These are phyloP conservation scores for Anthophora plumipes DNA, from an alignment of 2,888 invertebrate genomes.

Conservation along the genomic window DNA sequence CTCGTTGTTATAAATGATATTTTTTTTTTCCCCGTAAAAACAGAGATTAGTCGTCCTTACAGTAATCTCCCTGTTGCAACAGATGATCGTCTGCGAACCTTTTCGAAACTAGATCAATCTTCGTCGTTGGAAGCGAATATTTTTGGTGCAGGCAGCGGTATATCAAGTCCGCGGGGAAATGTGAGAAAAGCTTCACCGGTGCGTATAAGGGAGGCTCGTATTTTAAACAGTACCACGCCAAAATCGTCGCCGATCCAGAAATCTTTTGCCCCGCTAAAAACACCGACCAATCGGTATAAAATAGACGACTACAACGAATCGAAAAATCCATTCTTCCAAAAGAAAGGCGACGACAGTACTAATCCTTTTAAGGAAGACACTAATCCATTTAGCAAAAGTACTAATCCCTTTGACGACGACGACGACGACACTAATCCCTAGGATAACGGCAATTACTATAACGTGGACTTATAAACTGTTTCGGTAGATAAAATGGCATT, in stretches of 20 bases:
- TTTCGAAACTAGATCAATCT: constrained; percentile 84
- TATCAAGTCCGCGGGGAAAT: constrained; percentile 70
- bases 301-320: constrained; percentile 86
- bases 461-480: constrained; percentile 92
- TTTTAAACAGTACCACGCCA: constrained; percentile 78
- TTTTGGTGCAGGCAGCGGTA: constrained; percentile 73
- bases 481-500: constrained; percentile 83
- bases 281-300: constrained; percentile 84
- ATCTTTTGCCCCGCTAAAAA: constrained; percentile 79
- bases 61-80: constrained; percentile 67
- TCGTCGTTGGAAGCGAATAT: constrained; percentile 88
- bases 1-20: constrained; percentile 15
- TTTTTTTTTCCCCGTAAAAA: constrained; percentile 70
- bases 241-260: constrained; percentile 80
- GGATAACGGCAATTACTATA: constrained; percentile 89
- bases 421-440: constrained; percentile 87
- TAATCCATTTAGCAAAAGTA: constrained; percentile 87
- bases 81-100: constrained; percentile 70
- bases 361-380: constrained; percentile 87
- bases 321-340: constrained; percentile 88
- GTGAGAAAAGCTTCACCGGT: constrained; percentile 78
- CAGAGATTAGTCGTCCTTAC: constrained; percentile 62
- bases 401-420: constrained; percentile 86
- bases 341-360: constrained; percentile 85
- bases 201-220: constrained; percentile 79